Percentiles rank a stretch among this genome's conserved stretches.
phyloP scores from a whole-genome alignment of 2,888 invertebrate genomes.

The Philereme vetulata region DNA sequence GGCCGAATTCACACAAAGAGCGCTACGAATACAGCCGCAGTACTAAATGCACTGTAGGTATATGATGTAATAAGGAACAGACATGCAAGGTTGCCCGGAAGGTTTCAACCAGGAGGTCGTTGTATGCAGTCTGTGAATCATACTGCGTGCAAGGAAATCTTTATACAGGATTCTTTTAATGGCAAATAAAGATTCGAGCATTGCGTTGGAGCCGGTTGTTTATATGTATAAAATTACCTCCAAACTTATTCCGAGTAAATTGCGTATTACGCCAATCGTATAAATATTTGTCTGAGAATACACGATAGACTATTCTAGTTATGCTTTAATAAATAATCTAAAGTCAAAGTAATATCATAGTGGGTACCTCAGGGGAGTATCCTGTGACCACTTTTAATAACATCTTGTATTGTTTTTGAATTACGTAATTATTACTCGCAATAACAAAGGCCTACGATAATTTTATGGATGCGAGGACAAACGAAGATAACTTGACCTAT shows the following conservation, averaged over 20 bases:
- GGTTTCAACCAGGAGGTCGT: slow-evolving; percentile 64
- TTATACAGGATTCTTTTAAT: slow-evolving; percentile 14
- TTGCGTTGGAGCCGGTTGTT: slow-evolving; percentile 19
- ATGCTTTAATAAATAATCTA: slow-evolving; percentile 3
- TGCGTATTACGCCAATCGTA: slow-evolving; percentile 10
- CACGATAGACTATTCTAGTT: slow-evolving; percentile 8
- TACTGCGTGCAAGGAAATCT: slow-evolving; percentile 32
- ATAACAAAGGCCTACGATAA: slow-evolving; percentile 68
- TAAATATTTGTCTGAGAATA: slow-evolving; percentile 28
- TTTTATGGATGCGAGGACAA: slow-evolving; percentile 80
- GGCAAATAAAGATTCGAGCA: slow-evolving; percentile 11
- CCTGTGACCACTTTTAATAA: slow-evolving; percentile 36
- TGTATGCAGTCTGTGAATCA: slow-evolving; percentile 63
- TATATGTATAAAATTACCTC: slow-evolving; percentile 18
- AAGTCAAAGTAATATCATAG: slow-evolving; percentile 10
- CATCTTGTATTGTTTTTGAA: slow-evolving; percentile 43
- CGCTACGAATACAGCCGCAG: slow-evolving; percentile 52
- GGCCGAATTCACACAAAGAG: slow-evolving; percentile 52
- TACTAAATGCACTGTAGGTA: slow-evolving; percentile 65
- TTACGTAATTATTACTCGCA: slow-evolving; percentile 71
- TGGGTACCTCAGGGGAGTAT: slow-evolving; percentile 38
- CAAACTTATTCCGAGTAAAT: slow-evolving; percentile 18
- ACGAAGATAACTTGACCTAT: slow-evolving; percentile 83
- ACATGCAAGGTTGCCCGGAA: slow-evolving; percentile 75
- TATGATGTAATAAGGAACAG: slow-evolving; percentile 80